A percentile compares a stretch with the other conserved stretches of the same genome.
Conservation (phyloP, 2,888 invertebrate genomes). For the Aleiodes leptofemur region DNA sequence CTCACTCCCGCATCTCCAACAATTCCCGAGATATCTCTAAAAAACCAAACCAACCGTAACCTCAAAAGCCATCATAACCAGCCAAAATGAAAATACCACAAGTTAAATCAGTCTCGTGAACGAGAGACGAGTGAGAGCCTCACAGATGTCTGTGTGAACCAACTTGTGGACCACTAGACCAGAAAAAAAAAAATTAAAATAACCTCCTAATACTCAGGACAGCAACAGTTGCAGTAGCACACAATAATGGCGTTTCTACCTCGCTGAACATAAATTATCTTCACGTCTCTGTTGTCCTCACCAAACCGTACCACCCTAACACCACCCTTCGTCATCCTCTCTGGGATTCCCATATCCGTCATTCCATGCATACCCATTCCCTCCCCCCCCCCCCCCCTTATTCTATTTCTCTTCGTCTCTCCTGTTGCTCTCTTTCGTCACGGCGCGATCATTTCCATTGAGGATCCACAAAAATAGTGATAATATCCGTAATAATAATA, state of each 20-base stretch:
- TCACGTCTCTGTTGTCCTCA: slow-evolving; percentile 48
- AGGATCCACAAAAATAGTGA: slow-evolving; percentile 27
- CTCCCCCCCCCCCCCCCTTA: slow-evolving; percentile 35
- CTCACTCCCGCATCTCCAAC: too few species aligned
- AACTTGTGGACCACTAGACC: slow-evolving; percentile 23
- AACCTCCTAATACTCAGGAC: slow-evolving; percentile 4
- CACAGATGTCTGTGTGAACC: not conserved
- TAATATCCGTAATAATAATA: not conserved
- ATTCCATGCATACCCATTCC: slow-evolving; percentile 49
- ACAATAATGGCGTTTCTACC: slow-evolving; percentile 48
- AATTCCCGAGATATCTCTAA: not conserved
- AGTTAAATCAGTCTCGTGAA: not conserved
- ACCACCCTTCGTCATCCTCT: slow-evolving; percentile 8
- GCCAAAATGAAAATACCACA: too few species aligned
- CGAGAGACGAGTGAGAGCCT: not conserved
- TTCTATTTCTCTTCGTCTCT: slow-evolving; percentile 44
- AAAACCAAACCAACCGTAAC: not conserved
- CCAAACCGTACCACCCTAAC: slow-evolving; percentile 29
- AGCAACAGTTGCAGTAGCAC: slow-evolving; percentile 53
- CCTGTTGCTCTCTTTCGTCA: not conserved
- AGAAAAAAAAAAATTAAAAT: slow-evolving; percentile 31
- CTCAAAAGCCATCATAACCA: not conserved
- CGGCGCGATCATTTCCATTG: slow-evolving; percentile 21
- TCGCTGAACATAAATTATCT: slow-evolving; percentile 53
- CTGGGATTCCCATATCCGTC: slow-evolving; percentile 46